A percentile compares a stretch with the other conserved stretches of the same genome.
Conservation (phyloP, 2,113 vertebrate genomes). For the Thalassoma bifasciatum region DNA sequence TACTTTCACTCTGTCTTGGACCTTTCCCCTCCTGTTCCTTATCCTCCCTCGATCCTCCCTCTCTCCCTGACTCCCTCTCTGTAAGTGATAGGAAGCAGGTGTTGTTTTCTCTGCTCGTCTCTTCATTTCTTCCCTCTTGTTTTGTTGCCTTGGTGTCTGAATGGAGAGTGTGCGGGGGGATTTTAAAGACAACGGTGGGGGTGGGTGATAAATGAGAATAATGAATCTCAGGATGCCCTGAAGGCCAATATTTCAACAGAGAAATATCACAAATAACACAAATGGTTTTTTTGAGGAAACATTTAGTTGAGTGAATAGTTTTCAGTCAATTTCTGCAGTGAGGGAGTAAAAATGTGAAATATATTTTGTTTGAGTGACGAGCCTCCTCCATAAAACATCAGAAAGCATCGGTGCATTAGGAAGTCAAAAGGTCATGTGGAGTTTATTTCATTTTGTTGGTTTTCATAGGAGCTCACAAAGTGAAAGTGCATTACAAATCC, state of each 20-base stretch:
- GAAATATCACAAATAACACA: not conserved
- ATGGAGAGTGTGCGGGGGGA: slow-evolving; percentile 24
- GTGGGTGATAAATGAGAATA: slow-evolving; percentile 31
- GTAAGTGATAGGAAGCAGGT: slow-evolving; percentile 60
- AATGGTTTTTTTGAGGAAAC: not conserved
- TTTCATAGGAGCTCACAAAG: not conserved
- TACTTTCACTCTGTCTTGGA: slow-evolving; percentile 4
- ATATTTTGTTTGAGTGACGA: not conserved
- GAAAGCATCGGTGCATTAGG: not conserved
- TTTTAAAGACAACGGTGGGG: not conserved
- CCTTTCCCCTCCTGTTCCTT: not conserved
- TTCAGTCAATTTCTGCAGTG: not conserved
- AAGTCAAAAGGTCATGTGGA: not conserved
- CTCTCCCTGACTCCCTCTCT: slow-evolving; percentile 10
- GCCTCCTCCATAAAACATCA: not conserved
- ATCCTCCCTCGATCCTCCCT: not conserved
- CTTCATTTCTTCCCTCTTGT: slow-evolving; percentile 51
- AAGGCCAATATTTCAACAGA: slow-evolving; percentile 10
- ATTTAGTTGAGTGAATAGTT: not conserved
- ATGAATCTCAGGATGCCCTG: slow-evolving; percentile 1
- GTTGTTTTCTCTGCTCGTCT: slow-evolving; percentile 51
- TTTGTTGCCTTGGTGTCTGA: slow-evolving; percentile 50
- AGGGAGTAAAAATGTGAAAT: not conserved
- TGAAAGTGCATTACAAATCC: not conserved
- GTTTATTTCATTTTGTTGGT: not conserved